These are phyloP conservation scores for Acanthurus leucopareius DNA, from an alignment of 2,797 vertebrate genomes.

Conservation along the genomic window DNA sequence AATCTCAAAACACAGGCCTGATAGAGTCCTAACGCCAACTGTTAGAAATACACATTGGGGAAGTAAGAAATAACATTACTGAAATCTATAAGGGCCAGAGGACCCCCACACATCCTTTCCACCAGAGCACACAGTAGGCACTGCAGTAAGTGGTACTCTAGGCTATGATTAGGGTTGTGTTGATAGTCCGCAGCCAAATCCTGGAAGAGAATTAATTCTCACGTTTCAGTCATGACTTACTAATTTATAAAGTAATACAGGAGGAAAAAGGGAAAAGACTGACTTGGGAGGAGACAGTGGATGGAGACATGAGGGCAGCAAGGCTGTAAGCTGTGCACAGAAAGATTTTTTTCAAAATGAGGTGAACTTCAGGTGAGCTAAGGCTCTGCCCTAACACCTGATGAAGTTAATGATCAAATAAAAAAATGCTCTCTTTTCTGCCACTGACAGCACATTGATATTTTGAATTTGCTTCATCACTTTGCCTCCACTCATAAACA, in stretches of 20 bases:
- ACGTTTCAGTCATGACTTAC: not conserved
- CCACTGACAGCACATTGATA: not conserved
- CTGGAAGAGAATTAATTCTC: not conserved
- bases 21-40: not conserved
- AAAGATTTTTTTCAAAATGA: slow-evolving; percentile 4
- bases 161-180: slow-evolving; percentile 4
- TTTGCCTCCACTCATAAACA: not conserved
- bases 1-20: not conserved
- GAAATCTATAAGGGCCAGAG: too few relatives aligned
- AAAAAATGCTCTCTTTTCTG: not conserved
- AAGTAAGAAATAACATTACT: too few relatives aligned
- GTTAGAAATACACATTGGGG: too few relatives aligned
- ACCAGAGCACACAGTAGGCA: not conserved
- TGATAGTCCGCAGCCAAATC: not conserved
- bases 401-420: not conserved
- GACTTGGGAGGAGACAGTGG: not conserved
- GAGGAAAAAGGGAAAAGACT: not conserved
- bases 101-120: not conserved
- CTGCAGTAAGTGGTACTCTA: not conserved
- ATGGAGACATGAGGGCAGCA: slow-evolving; percentile 5
- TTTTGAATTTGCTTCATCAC: not conserved
- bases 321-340: not conserved
- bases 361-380: slow-evolving; percentile 4
- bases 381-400: not conserved
- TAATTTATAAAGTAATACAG: slow-evolving; percentile 1